Percentiles rank a stretch among this genome's conserved stretches.
These are phyloP conservation scores for Ciconia boyciana DNA, from an alignment of 2,113 vertebrate genomes.

Conservation along the genomic window DNA sequence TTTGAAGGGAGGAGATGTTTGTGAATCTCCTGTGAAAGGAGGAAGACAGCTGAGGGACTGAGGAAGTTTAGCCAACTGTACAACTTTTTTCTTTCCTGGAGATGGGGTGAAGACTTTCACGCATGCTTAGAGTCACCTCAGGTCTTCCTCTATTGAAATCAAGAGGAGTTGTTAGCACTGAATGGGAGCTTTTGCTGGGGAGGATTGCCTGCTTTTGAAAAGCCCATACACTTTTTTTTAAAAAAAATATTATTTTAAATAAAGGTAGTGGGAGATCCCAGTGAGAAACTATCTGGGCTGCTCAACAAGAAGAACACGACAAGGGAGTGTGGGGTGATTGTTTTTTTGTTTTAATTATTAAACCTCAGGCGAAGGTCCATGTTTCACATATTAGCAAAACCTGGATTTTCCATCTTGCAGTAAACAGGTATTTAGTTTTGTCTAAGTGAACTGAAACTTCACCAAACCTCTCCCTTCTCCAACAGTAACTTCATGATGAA, in stretches of 20 bases:
- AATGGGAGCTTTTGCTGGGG: neutral
- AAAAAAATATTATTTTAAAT: neutral
- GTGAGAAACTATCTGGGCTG: neutral
- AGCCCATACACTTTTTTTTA: neutral
- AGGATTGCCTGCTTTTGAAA: neutral
- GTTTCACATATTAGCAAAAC: neutral
- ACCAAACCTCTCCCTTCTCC: neutral
- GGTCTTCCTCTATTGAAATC: neutral
- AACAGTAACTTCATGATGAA: neutral
- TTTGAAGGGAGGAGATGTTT: neutral
- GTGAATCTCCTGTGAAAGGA: neutral
- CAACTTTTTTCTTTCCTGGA: neutral
- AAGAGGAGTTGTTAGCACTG: neutral
- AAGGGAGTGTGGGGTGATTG: neutral
- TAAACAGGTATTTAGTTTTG: neutral
- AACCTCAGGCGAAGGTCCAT: neutral
- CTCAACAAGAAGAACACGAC: accelerated
- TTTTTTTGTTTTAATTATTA: neutral
- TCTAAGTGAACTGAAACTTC: neutral
- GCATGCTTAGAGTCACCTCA: neutral
- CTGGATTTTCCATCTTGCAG: neutral
- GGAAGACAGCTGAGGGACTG: neutral
- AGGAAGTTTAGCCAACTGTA: neutral
- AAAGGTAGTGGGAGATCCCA: neutral
- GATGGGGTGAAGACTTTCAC: neutral